Evolutionary conservation across 2,113 vertebrate species (phyloP).

Genomic region (Falcunculus frontatus): DNA sequence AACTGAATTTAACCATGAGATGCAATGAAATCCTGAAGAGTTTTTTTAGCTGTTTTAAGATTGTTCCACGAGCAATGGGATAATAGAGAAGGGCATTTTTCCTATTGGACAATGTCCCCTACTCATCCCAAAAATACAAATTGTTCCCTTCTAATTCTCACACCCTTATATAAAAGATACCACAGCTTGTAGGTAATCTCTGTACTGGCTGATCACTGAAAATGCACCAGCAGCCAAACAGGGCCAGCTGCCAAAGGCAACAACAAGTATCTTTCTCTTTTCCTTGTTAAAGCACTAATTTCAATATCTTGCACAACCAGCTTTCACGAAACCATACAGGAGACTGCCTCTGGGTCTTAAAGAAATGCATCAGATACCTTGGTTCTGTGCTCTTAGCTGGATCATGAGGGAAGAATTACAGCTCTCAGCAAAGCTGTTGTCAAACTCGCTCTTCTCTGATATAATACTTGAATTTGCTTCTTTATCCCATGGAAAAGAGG

Average conservation of each 20-base stretch:
- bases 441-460: neutral
- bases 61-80: neutral
- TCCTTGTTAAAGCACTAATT: neutral
- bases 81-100: neutral
- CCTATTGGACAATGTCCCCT: neutral
- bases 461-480: constrained; percentile 64
- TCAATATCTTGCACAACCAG: neutral
- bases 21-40: neutral
- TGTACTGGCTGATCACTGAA: neutral
- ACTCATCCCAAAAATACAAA: neutral
- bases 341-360: neutral
- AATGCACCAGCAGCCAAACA: neutral
- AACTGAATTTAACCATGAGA: neutral
- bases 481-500: constrained; percentile 67
- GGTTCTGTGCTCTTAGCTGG: constrained; percentile 81
- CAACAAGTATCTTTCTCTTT: neutral
- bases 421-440: constrained; percentile 41
- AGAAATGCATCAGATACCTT: constrained; percentile 72
- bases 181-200: neutral
- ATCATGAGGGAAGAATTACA: constrained; percentile 65
- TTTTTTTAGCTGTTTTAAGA: neutral
- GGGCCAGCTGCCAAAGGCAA: neutral
- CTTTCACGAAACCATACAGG: neutral
- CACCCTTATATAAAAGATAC: neutral
- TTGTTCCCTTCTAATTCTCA: neutral